phyloP scores from a whole-genome alignment of 1,140 invertebrate species.

The Cyphomyrmex costatus region DNA sequence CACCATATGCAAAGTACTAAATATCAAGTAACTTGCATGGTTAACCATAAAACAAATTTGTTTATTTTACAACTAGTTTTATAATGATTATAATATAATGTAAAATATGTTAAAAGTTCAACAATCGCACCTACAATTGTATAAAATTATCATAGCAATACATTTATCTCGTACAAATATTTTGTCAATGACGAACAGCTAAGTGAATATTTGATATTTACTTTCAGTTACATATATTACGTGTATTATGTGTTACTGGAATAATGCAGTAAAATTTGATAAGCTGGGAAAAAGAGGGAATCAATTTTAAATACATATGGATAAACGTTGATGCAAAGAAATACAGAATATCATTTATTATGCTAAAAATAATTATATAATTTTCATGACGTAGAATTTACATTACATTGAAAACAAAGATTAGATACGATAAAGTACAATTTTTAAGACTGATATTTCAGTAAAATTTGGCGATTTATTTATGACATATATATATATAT shows the following conservation, averaged over 20 bases:
- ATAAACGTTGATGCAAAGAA: background rate
- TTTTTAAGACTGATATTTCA: background rate
- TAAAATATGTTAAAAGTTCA: background rate
- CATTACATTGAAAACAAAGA: background rate
- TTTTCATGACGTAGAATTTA: background rate
- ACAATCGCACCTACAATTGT: background rate
- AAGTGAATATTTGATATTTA: constrained; percentile 28
- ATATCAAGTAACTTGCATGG: background rate
- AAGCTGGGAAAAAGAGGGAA: background rate
- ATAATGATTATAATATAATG: background rate
- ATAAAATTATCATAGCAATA: background rate
- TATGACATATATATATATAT: background rate
- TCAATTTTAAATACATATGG: background rate
- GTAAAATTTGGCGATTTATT: background rate
- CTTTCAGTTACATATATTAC: background rate
- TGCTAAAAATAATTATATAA: background rate
- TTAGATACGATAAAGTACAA: background rate
- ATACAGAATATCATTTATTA: constrained; percentile 2
- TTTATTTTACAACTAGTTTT: background rate
- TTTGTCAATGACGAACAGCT: constrained; percentile 20
- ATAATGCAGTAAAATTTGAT: background rate
- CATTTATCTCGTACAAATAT: background rate
- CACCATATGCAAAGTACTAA: too few relatives aligned
- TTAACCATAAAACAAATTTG: background rate
- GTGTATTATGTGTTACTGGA: background rate